Evolutionary conservation across 2,888 invertebrate species (phyloP).

Genomic region (Caenorhabditis doughertyi): DNA sequence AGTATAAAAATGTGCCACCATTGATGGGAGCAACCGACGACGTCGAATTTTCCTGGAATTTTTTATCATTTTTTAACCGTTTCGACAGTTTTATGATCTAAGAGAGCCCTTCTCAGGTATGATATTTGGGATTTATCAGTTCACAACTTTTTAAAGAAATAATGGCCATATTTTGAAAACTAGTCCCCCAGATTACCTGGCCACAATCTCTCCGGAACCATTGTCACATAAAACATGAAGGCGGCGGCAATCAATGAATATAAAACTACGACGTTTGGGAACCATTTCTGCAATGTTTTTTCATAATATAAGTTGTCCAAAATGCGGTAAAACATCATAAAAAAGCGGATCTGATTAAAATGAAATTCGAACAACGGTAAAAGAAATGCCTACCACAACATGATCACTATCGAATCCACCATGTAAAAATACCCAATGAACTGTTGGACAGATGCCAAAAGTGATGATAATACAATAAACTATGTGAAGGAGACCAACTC

Average conservation of each 20-base stretch:
- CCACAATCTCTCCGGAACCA: slow-evolving; percentile 91
- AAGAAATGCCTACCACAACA: slow-evolving; percentile 86
- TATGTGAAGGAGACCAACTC: slow-evolving; percentile 78
- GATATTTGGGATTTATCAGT: too few relatives aligned
- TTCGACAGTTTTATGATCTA: too few relatives aligned
- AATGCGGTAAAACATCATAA: too few relatives aligned
- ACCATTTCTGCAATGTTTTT: slow-evolving; percentile 88
- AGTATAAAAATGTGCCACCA: slow-evolving; percentile 97
- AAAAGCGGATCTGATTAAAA: too few relatives aligned
- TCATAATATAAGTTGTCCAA: background rate
- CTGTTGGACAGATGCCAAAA: slow-evolving; percentile 92
- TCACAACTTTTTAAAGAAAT: too few relatives aligned
- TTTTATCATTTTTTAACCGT: too few relatives aligned
- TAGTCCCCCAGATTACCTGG: too few relatives aligned
- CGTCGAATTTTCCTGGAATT: slow-evolving; percentile 92
- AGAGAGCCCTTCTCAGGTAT: too few relatives aligned
- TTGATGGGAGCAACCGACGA: slow-evolving; percentile 95
- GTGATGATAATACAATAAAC: slow-evolving; percentile 85
- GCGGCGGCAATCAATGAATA: slow-evolving; percentile 92
- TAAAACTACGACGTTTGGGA: slow-evolving; percentile 93
- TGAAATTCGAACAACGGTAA: too few relatives aligned
- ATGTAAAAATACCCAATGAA: slow-evolving; percentile 93
- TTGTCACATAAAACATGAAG: slow-evolving; percentile 92
- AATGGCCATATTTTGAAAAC: too few relatives aligned
- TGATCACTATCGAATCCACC: slow-evolving; percentile 92